Evolutionary conservation across 2,797 vertebrate species (phyloP), one percentile per base, ranked within the genome.

Genomic region (Pipistrellus kuhlii): DNA sequence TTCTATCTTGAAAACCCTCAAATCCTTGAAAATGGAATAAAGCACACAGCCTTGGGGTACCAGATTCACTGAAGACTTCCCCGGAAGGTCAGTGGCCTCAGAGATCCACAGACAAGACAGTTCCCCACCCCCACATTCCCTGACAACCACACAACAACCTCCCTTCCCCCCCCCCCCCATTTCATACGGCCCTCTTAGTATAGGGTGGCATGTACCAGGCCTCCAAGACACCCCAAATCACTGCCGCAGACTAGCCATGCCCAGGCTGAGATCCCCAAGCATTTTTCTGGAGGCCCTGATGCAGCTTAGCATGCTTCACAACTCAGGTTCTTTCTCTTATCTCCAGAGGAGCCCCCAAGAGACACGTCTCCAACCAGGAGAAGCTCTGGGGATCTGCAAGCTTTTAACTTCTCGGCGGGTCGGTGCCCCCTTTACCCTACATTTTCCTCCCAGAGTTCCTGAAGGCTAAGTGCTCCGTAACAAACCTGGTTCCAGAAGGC

Each of bases 221-320:
- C 73, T 41, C 35, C 64, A 30, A 77, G 55, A 48, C 0, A 8
- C 9, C 85, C 41, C 9, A 44, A 23, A 17, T 23, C n/a, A 4
- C 8, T 9, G 11, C 23, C 2, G 2, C 46, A 11, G 59, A 41
- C 8, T 1, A 0, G 4, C 48, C 57, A n/a, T 1, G 5, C n/a
- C 14, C 10, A 0, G 9, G 25, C 8, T 30, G 0, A 1, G 51
- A 1, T 27, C 21, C n/a, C 44, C 89, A 23, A 5, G 53, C 44
- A 5, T 7, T 35, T 1, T 14, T 20, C 8, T n/a, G 6, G 2
- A 64, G 8, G 15, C 41, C 48, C 9, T 27, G 2, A 38, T 6
- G 41, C 6, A 10, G 12, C 44, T 17, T 62, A 8, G 41, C 48
- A 51, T 4, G 35, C 44, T 25, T 23, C 14, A 4, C n/a, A 8